Conservation (phyloP, 1,140 invertebrate genomes). For the Papilio xuthus region DNA sequence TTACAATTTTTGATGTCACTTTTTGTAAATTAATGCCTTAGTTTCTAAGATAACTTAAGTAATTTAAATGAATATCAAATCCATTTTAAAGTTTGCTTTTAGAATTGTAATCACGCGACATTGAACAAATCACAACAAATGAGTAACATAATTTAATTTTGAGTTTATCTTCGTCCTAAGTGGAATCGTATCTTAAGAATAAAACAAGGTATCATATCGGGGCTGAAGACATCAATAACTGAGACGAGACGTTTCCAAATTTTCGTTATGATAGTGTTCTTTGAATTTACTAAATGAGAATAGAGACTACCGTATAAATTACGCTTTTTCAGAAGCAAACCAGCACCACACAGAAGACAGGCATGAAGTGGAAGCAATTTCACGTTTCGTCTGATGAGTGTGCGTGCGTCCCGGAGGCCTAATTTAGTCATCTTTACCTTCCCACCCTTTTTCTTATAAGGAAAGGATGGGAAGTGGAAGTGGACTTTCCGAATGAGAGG, state of each 20-base stretch:
- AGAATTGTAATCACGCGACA: not conserved
- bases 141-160: constrained; percentile 73
- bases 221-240: constrained; percentile 45
- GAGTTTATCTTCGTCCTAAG: constrained; percentile 63
- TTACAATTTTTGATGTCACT: no score
- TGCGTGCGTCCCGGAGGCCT: no score
- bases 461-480: no score
- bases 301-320: not conserved
- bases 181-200: constrained; percentile 66
- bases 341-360: no score
- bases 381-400: no score
- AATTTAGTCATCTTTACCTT: no score
- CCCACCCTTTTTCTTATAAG: no score
- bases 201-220: constrained; percentile 60
- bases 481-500: no score
- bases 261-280: not conserved
- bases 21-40: no score
- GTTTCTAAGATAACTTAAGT: not conserved
- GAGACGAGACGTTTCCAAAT: constrained; percentile 41
- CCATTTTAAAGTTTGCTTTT: not conserved
- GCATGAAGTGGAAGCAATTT: no score
- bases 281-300: not conserved
- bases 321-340: not conserved
- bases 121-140: constrained; percentile 47
- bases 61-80: not conserved